Evolutionary conservation across 2,888 invertebrate genomes (phyloP).

Genomic region (Aspidapion aeneum): DNA sequence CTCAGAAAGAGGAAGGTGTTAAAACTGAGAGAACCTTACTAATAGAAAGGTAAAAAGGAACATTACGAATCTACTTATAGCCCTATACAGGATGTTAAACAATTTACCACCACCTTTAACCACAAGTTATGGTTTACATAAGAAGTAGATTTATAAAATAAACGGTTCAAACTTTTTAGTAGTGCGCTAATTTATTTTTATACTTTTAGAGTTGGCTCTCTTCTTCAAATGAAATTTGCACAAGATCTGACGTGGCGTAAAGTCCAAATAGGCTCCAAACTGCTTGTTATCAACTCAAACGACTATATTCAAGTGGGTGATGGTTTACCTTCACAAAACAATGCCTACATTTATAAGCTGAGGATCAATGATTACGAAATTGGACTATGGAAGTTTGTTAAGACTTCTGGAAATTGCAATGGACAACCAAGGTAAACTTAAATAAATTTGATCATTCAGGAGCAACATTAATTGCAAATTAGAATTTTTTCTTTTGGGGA

Average conservation of each 20-base stretch:
- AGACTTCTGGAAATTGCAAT: constrained; percentile 54
- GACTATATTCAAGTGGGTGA: constrained; percentile 35
- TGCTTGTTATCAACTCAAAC: constrained; percentile 21
- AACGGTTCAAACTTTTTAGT: too few relatives aligned
- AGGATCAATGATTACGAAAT: constrained; percentile 71
- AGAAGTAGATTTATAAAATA: too few relatives aligned
- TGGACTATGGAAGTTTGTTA: constrained; percentile 86
- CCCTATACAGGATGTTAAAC: too few relatives aligned
- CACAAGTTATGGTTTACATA: too few relatives aligned
- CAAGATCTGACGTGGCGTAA: constrained; percentile 20
- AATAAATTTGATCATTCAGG: background rate
- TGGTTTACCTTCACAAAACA: constrained; percentile 5
- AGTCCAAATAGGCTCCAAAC: constrained; percentile 21
- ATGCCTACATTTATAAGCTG: constrained; percentile 78
- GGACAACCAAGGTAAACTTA: constrained; percentile 40
- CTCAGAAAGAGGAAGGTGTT: constrained; percentile 28
- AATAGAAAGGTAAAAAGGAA: constrained; percentile 34
- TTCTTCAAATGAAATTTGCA: constrained; percentile 28
- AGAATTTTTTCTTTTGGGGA: too few relatives aligned
- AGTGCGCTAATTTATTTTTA: too few relatives aligned
- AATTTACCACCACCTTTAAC: too few relatives aligned
- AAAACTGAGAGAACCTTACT: constrained; percentile 27
- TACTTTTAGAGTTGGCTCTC: constrained; percentile 27
- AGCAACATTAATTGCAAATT: too few relatives aligned
- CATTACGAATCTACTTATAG: background rate